Evolutionary conservation across 2,797 vertebrate species (phyloP), one percentile per base, ranked within the genome.

Genomic region (Macrochelys suwanniensis): DNA sequence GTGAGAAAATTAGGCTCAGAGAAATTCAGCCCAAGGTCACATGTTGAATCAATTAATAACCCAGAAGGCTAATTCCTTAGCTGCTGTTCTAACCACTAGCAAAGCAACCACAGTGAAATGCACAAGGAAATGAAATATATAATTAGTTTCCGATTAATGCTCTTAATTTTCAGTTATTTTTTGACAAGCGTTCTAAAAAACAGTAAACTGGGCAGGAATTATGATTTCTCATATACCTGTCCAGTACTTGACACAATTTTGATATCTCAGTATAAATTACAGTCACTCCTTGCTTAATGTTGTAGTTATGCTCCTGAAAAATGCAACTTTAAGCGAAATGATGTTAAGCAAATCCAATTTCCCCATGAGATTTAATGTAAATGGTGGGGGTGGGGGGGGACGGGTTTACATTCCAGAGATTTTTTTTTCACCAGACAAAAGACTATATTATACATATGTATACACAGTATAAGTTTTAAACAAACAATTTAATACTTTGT

Each of bases 1-100:
- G 89, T 96, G 89, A 54, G 49, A 94, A 97, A 95, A 87, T 94
- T 71, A 97, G 68, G 23, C 26, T 87, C 5, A 78, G 31, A 95
- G 33, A 95, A 96, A 82, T 82, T 49, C 74, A 87, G 9, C 77
- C 92, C 81, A 96, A 84, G 92, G 94, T 95, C 94, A 91, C 47
- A 90, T 6, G 77, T 26, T 45, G 8, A 88, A 74, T 61, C 8
- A 65, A 47, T 85, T 92, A 71, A 94, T 85, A 95, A 91, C 50
- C 25, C 56, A 80, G 33, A 1, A 28, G 61, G 45, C 79, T 89
- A 84, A 92, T 85, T 87, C 47, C 56, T 51, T 21, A 42, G 45
- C 71, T 90, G 7, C 1, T 85, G 2, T 90, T 90, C 26, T 68
- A 82, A 89, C 11, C 49, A 4, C 4, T 51, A 56, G 13, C 74